Conservation (phyloP, 2,797 vertebrate genomes). For the Tapera naevia region DNA sequence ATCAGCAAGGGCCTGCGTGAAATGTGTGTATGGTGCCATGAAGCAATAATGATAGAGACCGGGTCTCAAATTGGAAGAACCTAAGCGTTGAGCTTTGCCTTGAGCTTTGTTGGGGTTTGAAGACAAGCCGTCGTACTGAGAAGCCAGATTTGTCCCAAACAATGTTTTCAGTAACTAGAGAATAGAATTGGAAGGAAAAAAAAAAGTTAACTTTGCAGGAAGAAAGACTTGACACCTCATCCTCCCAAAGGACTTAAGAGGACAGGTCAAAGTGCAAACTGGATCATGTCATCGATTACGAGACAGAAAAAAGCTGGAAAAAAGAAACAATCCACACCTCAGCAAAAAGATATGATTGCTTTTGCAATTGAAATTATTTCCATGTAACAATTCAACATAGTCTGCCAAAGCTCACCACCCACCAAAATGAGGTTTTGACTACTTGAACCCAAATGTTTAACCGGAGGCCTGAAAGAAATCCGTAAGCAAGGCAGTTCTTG, state of each 20-base stretch:
- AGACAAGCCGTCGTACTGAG: constrained; percentile 89
- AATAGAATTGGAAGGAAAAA: background rate
- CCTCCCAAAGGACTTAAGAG: background rate
- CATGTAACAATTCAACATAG: background rate
- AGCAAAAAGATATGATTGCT: background rate
- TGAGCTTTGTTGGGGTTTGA: constrained; percentile 89
- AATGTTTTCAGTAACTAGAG: constrained; percentile 91
- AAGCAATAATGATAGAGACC: constrained; percentile 99
- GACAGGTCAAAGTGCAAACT: background rate
- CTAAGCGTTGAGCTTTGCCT: constrained; percentile 91
- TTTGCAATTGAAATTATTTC: background rate
- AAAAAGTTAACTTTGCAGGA: background rate
- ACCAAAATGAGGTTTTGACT: background rate
- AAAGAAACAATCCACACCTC: background rate
- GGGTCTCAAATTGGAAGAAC: constrained; percentile 90
- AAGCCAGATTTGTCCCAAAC: constrained; percentile 97
- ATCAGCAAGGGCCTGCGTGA: constrained; percentile 97
- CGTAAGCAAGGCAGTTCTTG: background rate
- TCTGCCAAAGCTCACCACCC: background rate
- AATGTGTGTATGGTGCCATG: constrained; percentile 98
- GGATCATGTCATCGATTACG: background rate
- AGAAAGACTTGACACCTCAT: background rate
- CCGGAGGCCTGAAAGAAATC: background rate
- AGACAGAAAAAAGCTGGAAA: background rate
- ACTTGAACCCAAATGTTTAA: background rate